These are phyloP conservation scores for Rhinella marina DNA, from an alignment of 2,797 vertebrate species.

Conservation along the genomic window DNA sequence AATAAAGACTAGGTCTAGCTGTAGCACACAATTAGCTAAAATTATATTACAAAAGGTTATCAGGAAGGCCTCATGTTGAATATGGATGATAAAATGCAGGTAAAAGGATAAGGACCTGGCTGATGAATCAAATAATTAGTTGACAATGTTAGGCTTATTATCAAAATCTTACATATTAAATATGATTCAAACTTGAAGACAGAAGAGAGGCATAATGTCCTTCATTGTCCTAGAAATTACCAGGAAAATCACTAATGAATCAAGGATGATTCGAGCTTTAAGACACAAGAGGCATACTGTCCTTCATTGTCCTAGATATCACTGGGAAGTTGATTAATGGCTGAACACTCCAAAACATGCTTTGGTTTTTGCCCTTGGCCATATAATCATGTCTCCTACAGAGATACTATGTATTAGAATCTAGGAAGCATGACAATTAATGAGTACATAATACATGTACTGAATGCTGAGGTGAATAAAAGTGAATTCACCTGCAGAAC, in stretches of 20 bases:
- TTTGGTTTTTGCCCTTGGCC: neutral
- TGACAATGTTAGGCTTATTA: neutral
- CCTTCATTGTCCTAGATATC: constrained; percentile 20
- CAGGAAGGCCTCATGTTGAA: constrained; percentile 23
- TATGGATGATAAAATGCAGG: constrained; percentile 5
- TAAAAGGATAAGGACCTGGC: neutral
- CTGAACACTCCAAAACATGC: neutral
- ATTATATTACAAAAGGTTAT: constrained; percentile 28
- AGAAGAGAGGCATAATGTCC: neutral
- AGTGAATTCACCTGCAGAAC: too few species aligned
- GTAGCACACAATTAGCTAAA: constrained; percentile 36
- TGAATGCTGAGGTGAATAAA: too few species aligned
- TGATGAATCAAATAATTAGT: constrained; percentile 18
- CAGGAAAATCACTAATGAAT: neutral
- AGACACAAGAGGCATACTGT: neutral
- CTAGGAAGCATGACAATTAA: neutral
- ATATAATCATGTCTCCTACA: neutral
- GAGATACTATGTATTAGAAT: neutral
- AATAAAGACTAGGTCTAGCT: constrained; percentile 1
- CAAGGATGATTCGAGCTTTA: neutral
- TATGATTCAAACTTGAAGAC: neutral
- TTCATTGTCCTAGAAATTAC: neutral
- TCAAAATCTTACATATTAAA: neutral
- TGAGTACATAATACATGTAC: neutral
- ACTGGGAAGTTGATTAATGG: constrained; percentile 8